Evolutionary conservation across 2,113 vertebrate genomes (phyloP).

Genomic region (Labrus mixtus): DNA sequence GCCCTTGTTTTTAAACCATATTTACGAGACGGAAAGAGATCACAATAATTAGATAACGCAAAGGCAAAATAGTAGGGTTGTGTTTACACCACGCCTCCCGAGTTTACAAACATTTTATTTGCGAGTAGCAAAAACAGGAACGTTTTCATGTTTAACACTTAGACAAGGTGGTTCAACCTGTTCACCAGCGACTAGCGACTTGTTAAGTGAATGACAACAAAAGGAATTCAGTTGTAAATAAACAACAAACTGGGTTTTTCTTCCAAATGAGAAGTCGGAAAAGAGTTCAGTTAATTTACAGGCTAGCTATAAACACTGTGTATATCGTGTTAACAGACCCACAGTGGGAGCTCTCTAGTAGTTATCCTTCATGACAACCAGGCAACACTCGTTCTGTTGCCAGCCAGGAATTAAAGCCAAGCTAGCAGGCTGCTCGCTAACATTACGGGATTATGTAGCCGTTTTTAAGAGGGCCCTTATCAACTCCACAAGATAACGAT

Average conservation of each 20-base stretch:
- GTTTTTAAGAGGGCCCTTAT: constrained; percentile 29
- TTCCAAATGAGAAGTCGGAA: background rate
- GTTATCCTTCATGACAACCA: constrained; percentile 41
- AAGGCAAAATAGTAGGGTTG: constrained; percentile 5
- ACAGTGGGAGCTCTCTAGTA: constrained; percentile 5
- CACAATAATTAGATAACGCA: constrained; percentile 4
- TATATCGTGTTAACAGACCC: background rate
- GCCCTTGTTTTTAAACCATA: background rate
- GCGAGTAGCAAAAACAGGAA: background rate
- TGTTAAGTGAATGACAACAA: background rate
- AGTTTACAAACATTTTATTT: constrained; percentile 71
- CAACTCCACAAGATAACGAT: constrained; percentile 9
- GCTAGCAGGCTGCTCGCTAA: constrained; percentile 63
- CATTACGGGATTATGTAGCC: constrained; percentile 53
- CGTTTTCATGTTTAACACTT: background rate
- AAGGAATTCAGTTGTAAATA: background rate
- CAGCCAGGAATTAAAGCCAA: constrained; percentile 46
- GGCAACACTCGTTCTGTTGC: constrained; percentile 21
- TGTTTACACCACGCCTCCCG: constrained; percentile 71
- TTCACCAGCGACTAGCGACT: background rate
- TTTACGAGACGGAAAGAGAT: background rate
- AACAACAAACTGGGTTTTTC: background rate
- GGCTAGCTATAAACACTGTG: background rate
- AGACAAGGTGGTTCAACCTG: background rate
- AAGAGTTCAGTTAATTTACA: background rate